A percentile compares a stretch with the other conserved stretches of the same genome.
These are phyloP conservation scores for Gyrodactylus salaris DNA, from an alignment of 1,140 invertebrate species.

Conservation along the genomic window DNA sequence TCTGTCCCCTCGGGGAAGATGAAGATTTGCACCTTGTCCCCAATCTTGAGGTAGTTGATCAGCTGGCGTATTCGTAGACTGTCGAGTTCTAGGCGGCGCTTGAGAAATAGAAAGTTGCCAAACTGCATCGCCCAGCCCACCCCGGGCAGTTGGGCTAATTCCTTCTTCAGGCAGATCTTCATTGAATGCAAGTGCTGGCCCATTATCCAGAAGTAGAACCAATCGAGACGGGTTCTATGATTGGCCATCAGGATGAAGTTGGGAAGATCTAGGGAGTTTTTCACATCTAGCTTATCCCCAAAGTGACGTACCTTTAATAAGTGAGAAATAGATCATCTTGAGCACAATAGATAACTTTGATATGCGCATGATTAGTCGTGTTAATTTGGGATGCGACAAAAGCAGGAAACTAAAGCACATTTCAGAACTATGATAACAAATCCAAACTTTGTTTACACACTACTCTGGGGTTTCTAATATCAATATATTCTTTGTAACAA, in stretches of 20 bases:
- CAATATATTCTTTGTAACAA: no score
- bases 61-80: background rate
- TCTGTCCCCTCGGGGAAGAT: conserved; percentile 5
- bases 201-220: conserved; percentile 1
- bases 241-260: background rate
- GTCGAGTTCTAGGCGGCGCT: background rate
- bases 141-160: background rate
- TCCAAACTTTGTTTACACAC: no score
- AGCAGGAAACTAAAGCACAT: no score
- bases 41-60: background rate
- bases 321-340: no score
- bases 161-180: background rate
- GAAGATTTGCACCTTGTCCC: background rate
- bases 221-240: conserved; percentile 1
- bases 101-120: background rate
- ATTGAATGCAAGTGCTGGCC: background rate
- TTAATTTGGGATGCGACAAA: no score
- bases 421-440: no score
- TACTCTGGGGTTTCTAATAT: no score
- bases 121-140: conserved; percentile 3
- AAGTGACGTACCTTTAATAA: no score
- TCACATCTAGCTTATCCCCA: background rate
- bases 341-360: no score
- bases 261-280: background rate
- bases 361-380: no score